Evolutionary conservation across 2,888 invertebrate species (phyloP), one percentile per base, ranked within the genome.

Genomic region (Theretra japonica): DNA sequence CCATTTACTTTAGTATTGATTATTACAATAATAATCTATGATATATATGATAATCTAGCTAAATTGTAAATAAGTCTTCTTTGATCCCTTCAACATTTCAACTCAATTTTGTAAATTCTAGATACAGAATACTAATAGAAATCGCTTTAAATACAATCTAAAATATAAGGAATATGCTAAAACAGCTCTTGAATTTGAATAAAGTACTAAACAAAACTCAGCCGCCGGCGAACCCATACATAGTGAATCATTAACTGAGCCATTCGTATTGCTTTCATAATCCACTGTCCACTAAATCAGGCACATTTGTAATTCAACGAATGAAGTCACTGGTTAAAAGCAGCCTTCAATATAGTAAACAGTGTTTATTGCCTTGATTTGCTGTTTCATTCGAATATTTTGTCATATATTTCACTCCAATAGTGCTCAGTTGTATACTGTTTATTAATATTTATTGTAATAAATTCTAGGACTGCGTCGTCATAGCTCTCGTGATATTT

Each of bases 331-430:
- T 2, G n/a, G 19, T 30, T 53, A 69, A n/a, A 77, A 70, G 70
- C 60, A 68, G 71, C 72, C 65, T 59, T 75, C 76, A 56, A 73
- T 75, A 79, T 70, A 58, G 17, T 71, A 80, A 62, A 33, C 33
- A 62, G 53, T 41, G 41, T 53, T 62, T 41, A 33, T 21, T 33
- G 23, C 65, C 23, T 11, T 41, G 23, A 17, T 48, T 65, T 65
- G 21, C 33, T 41, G 11, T 33, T 62, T 62, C 33, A 62, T 62
- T 41, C 41, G 41, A 11, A 41, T 41, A 41, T 41, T 41, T 41
- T 41, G 41, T 41, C 41, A 41, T 41, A 4, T 41, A 41, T 41
- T 41, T 41, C 41, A 41, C 41, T 41, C 41, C 11, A 41, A 41
- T 41, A 41, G 11, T 11, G 41, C 11, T 41, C 15, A 3, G 3